Percentiles rank a stretch among this genome's conserved stretches.
Conservation (phyloP, 2,113 vertebrate species). For the Buteo buteo region DNA sequence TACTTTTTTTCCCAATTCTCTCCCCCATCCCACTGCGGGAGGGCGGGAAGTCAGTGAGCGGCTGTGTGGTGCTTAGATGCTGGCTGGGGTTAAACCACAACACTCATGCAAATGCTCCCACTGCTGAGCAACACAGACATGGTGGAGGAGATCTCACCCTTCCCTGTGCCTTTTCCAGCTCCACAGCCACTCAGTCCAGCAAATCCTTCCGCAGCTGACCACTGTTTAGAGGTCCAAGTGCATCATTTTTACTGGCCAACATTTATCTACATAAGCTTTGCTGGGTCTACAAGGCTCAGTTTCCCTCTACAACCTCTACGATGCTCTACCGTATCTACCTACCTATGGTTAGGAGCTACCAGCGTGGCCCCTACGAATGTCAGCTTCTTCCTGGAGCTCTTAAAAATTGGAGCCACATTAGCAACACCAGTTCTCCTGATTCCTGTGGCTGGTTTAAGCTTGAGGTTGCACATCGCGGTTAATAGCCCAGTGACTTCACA, state of each 20-base stretch:
- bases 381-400: background rate
- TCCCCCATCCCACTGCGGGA: too few relatives aligned
- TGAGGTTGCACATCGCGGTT: background rate
- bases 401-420: background rate
- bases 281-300: background rate
- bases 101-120: background rate
- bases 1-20: too few relatives aligned
- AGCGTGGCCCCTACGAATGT: rapidly evolving
- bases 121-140: rapidly evolving
- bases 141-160: background rate
- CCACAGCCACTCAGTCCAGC: background rate
- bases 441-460: background rate
- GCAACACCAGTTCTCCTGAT: background rate
- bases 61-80: too few relatives aligned
- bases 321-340: rapidly evolving
- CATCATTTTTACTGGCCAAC: background rate
- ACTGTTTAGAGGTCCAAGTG: background rate
- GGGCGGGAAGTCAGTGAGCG: too few relatives aligned
- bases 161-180: background rate
- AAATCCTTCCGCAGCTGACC: background rate
- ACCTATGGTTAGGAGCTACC: rapidly evolving
- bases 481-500: background rate
- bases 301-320: background rate
- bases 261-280: background rate
- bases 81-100: too few relatives aligned